Base-by-base conservation (phyloP, 2,888 invertebrate species). In the Ceratothoa steindachneri region DNA sequence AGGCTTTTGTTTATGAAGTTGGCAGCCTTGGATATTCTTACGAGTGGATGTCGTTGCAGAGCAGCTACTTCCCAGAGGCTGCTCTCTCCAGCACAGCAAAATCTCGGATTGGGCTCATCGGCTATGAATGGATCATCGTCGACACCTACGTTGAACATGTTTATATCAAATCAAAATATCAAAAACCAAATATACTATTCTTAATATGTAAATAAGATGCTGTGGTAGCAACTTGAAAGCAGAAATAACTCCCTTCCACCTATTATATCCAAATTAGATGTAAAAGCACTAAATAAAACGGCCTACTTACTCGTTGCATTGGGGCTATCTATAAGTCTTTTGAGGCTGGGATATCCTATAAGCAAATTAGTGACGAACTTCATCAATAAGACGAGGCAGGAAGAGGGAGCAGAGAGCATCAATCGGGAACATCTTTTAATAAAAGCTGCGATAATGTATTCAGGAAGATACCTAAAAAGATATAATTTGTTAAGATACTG, bases 21-120 rank as follows among this genome's bases (percentile, higher is more conserved):
- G 0, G 94, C 93, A 0, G 91, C 90, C 66, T 87, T 87, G 22
- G 90, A 88, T 7, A 94, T 89, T 75, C 87, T 87, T 2, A 93
- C 92, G 81, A 90, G 82, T 12, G 88, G 87, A 83, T 93, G 93
- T 80, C 87, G 86, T 83, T 92, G 90, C 79, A 96, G 86, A 12
- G 91, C 89, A 81, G 89, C 88, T 76, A 95, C 87, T 87, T 98
- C 97, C 97, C 97, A 98, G 72, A 98, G 87, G 67, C 93, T 93
- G 82, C 96, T 95, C 77, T 92, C 89, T 3, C 93, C 86, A 0
- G 97, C 98, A 81, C 89, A 89, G 7, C 93, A 90, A 82, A 90
- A 89, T 1, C 87, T 84, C 0, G 94, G 93, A 83, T 93, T 91
- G 3, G 88, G 85, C 86, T 95, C 94, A 75, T 91, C 89, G 87